Base-by-base conservation (phyloP, 2,113 vertebrate genomes). In the Platysteira castanea region DNA sequence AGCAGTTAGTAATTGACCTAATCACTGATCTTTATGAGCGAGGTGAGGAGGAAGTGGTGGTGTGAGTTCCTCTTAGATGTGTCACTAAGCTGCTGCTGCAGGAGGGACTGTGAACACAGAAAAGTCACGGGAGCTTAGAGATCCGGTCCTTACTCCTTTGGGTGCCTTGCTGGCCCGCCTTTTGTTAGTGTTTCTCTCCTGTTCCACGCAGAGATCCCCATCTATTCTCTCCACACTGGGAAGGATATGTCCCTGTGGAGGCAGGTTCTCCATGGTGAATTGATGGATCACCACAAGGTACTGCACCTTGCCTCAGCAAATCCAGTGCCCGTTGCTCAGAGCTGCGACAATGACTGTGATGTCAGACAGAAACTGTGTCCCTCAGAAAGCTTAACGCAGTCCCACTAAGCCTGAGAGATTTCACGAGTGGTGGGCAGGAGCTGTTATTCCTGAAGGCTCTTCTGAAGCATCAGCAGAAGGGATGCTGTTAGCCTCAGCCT, bases 221-320 rank as follows among this genome's bases (percentile, higher is more conserved):
- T 27, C 21, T 42, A 0, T n/a, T 1, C 2, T 17, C 42, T 74
- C 23, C 46, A 9, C n/a, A 1, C 15, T 11, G 42, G 33, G 33
- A 75, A 74, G 54, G 67, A 5, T 20, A 3, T 39, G 16, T 68
- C 56, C 41, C 82, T n/a, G 13, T 46, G 63, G 78, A 57, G 41
- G 13, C 54, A 44, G 54, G 54, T 52, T 71, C 9, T 87, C 35
- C 7, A 0, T 56, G 61, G 8, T 52, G 63, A 57, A 20, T 61
- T 84, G 37, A 7, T 23, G 16, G 74, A 16, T 88, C 59, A 44
- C 22, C 56, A 20, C 23, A 18, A 28, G 46, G 21, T 46, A 14
- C 31, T 15, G 70, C 67, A 31, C 39, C 33, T 27, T 91, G 50
- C 39, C 63, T 91, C 12, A 13, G 57, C 49, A 68, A 54, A 65